Base-by-base conservation (phyloP, 2,113 vertebrate genomes). In the Scatophagus argus region DNA sequence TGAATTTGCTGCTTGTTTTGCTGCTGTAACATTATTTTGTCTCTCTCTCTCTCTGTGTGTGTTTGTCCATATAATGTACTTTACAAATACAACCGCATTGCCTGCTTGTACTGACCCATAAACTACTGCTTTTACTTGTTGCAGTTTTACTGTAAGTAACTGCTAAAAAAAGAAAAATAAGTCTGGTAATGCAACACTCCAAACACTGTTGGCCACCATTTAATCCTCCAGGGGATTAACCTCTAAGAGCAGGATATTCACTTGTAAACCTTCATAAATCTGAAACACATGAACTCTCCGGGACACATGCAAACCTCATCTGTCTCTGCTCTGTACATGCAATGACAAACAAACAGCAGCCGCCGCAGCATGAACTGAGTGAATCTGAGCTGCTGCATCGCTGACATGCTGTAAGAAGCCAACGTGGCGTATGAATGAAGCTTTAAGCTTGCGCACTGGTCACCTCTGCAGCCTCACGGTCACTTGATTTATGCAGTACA, bases 151-250 rank as follows among this genome's bases (percentile, higher is more conserved):
- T 80, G 47, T 61, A 59, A 58, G 49, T 44, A 77, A 46, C 19
- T 27, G n/a, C n/a, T n/a, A n/a, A n/a, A n/a, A n/a, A n/a, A n/a
- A n/a, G 49, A 23, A 69, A 56, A 47, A 80, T 64, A 63, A 3
- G 21, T n/a, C 27, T 29, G 38, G 68, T 71, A 79, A 79, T 74
- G 55, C 46, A 82, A 62, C 78, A 32, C 44, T 71, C 49, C 44
- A 67, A 86, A 83, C 75, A 83, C 60, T 64, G 41, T 60, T 44
- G 31, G 63, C 52, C 34, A 44, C 34, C 51, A 49, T 89, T 73
- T 92, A 92, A 93, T 92, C 90, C 86, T 82, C 38, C 1, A 0
- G 39, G 41, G 88, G 89, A 92, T 93, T 90, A 94, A 89, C 84
- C 82, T 87, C 84, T 74, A 54, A 93, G 81, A 86, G 84, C 76